Conservation (phyloP, 2,113 vertebrate species). For the Prunella himalayana region DNA sequence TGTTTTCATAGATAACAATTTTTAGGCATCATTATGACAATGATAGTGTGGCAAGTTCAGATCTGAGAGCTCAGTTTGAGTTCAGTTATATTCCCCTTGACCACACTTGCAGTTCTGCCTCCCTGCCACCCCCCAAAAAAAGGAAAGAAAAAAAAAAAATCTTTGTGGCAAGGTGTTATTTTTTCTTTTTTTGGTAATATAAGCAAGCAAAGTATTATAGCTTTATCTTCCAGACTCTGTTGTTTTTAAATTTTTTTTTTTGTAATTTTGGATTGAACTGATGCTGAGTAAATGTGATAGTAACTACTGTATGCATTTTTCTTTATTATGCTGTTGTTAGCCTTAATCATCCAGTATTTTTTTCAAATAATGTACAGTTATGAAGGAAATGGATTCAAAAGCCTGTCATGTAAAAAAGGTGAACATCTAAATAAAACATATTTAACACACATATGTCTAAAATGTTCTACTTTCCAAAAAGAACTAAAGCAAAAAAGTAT, state of each 20-base stretch:
- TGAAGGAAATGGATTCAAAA: background rate
- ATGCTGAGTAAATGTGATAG: background rate
- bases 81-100: background rate
- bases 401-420: background rate
- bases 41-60: background rate
- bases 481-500: background rate
- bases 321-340: background rate
- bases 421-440: background rate
- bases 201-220: background rate
- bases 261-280: background rate
- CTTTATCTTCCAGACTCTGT: background rate
- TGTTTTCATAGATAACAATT: background rate
- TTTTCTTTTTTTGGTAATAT: background rate
- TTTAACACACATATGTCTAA: background rate
- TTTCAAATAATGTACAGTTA: background rate
- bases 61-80: background rate
- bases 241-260: background rate
- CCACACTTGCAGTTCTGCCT: background rate
- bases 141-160: background rate
- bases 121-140: accelerated
- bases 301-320: background rate
- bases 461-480: background rate
- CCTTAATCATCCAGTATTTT: background rate
- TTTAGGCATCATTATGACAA: background rate
- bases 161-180: background rate